These are phyloP conservation scores for Cephus pygmeus DNA, from an alignment of 2,888 invertebrate species.

Conservation along the genomic window DNA sequence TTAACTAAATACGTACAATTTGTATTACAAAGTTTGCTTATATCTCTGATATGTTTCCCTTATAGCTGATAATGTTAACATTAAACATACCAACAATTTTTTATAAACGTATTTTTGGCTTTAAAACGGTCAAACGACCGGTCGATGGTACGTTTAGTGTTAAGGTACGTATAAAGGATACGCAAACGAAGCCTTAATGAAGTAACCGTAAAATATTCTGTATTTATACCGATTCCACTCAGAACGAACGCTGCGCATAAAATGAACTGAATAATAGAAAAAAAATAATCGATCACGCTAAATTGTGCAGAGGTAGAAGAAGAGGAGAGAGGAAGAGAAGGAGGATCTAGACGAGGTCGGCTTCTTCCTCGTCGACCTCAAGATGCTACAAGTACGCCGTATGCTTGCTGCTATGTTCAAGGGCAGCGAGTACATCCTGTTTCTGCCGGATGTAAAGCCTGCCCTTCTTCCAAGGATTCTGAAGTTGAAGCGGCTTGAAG, in stretches of 20 bases:
- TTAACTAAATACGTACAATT: background rate
- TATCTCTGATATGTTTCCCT: background rate
- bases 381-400: constrained; percentile 70
- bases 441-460: constrained; percentile 92
- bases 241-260: background rate
- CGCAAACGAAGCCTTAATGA: background rate
- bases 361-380: constrained; percentile 7
- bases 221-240: background rate
- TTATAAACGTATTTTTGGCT: no score
- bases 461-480: constrained; percentile 96
- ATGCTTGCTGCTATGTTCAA: constrained; percentile 88
- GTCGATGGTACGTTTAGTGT: no score
- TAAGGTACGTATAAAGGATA: background rate
- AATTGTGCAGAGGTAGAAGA: background rate
- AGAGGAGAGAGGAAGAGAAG: background rate
- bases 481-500: constrained; percentile 91
- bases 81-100: no score
- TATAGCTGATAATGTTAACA: background rate
- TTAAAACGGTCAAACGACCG: no score
- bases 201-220: background rate
- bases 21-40: background rate
- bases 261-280: background rate
- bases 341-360: background rate
- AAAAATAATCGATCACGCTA: background rate
- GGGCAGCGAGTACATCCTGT: constrained; percentile 87